Conservation (phyloP, 2,888 invertebrate genomes). For the Drosophila buzzatii region DNA sequence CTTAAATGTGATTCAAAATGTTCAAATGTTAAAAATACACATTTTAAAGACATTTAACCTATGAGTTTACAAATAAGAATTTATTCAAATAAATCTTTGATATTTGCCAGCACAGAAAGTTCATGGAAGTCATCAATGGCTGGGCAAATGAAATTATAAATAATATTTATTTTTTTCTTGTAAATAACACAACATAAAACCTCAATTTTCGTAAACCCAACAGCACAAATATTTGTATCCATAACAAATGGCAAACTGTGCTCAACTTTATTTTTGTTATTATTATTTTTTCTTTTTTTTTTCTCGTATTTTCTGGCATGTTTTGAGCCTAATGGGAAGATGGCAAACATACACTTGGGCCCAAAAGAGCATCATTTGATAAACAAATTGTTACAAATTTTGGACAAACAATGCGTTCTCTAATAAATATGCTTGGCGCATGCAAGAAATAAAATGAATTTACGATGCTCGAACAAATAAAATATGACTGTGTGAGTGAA, state of each 20-base stretch:
- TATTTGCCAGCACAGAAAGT: neutral
- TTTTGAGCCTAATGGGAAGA: constrained; percentile 8
- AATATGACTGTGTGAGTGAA: constrained; percentile 56
- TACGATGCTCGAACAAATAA: constrained; percentile 68
- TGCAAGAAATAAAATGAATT: constrained; percentile 64
- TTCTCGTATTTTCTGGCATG: constrained; percentile 15
- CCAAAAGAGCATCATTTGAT: constrained; percentile 33
- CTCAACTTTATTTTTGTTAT: neutral
- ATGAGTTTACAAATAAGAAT: neutral
- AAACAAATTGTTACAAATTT: constrained; percentile 53
- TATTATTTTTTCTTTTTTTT: neutral
- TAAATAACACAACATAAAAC: neutral
- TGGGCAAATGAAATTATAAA: neutral
- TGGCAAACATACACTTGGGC: constrained; percentile 15
- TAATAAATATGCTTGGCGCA: constrained; percentile 59
- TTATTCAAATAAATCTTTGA: neutral
- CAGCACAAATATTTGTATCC: constrained; percentile 10
- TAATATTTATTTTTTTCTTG: neutral
- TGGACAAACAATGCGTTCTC: constrained; percentile 54
- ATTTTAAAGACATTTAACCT: neutral
- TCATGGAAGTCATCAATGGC: neutral
- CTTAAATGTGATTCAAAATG: neutral
- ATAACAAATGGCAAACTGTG: neutral
- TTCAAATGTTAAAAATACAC: neutral
- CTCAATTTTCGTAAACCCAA: constrained; percentile 16